These are phyloP conservation scores for Apamea crenata DNA, from an alignment of 2,888 invertebrate species.

Conservation along the genomic window DNA sequence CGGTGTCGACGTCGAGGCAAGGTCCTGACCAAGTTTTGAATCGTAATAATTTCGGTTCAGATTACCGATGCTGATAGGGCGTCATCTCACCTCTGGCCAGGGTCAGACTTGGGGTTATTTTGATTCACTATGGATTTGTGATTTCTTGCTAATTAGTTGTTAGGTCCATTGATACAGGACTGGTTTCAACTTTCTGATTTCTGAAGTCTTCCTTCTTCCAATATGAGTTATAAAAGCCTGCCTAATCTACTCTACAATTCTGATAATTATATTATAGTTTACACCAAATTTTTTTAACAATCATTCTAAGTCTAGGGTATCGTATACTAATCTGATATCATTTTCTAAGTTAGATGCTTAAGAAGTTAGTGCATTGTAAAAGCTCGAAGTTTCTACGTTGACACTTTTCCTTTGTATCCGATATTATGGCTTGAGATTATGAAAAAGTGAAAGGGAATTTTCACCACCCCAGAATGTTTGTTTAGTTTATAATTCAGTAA, in stretches of 20 bases:
- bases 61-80: conserved; percentile 88
- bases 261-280: not conserved
- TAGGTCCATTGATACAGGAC: not conserved
- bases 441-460: not conserved
- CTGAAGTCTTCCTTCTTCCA: not conserved
- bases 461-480: not conserved
- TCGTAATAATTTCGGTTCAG: conserved; percentile 90
- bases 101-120: conserved; percentile 70
- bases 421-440: not conserved
- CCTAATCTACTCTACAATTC: not conserved
- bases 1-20: conserved; percentile 77
- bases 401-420: not conserved
- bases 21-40: conserved; percentile 90
- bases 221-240: not conserved
- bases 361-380: not conserved
- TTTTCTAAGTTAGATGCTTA: not conserved
- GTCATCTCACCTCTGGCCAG: conserved; percentile 88
- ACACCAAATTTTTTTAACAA: not conserved
- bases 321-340: not conserved
- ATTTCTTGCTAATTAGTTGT: conserved; percentile 1
- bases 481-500: conserved; percentile 7
- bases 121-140: conserved; percentile 45
- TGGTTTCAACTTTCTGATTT: not conserved
- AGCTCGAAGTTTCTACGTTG: not conserved
- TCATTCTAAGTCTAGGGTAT: not conserved